Base-by-base conservation (phyloP, 2,888 invertebrate species). In the Chrysomela aeneicollis region DNA sequence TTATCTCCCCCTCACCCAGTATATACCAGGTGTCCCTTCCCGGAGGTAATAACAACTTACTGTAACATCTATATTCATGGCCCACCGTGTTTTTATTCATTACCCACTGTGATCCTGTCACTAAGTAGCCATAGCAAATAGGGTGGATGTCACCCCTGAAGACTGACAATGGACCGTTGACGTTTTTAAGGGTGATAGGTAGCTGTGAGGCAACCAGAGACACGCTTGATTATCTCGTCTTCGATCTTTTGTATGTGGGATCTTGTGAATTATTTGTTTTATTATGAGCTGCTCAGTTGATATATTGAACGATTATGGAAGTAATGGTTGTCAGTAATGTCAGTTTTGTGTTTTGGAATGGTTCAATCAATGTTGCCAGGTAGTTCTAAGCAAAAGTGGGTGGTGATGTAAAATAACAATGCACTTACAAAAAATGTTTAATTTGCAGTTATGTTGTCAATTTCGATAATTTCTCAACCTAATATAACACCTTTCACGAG, bases 91-190 rank as follows among this genome's bases (percentile, higher is more conserved):
- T 68, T 63, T 68, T 70, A 70, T 70, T 66, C 70, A 70, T 66
- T 68, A 68, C 67, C 65, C 35, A 65, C 71, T 71, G 68, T 61
- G 71, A 64, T 64, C 59, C 68, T 71, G 74, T 72, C 75, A 76
- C 76, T 78, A 78, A 79, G 76, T 76, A 78, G 73, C 78, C 78
- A 76, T 76, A 75, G 76, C 77, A 72, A 76, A 78, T 78, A 68
- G 67, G 71, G 67, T 69, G 68, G 57, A 69, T 70, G 66, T 68
- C 72, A 68, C 72, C 71, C 74, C 69, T 65, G 68, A 60, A 61
- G 54, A 22, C 59, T 54, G 62, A 71, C 74, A 75, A 75, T 74
- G 57, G 63, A 52, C 64, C 67, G 70, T 73, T 73, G 70, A 71
- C 71, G 64, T 70, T 68, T 67, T 71, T 72, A 70, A 70, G 71